Evolutionary conservation across 37 sponge, comb jelly and placozoan species (phyloP).

Genomic region (Theonella swinhoei): DNA sequence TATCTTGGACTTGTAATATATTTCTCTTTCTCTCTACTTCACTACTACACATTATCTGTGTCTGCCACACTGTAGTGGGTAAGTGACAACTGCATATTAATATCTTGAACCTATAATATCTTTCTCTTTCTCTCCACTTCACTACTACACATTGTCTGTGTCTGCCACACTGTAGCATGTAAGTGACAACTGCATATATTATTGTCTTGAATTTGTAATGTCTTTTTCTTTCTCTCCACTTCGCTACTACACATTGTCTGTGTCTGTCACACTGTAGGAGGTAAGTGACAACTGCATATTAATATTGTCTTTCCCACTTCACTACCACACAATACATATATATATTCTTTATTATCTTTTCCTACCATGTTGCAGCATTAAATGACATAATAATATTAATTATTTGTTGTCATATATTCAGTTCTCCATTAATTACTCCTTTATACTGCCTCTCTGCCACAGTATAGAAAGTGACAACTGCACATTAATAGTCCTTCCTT

Average conservation of each 20-base stretch:
- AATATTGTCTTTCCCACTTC: background rate
- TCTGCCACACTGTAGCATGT: background rate
- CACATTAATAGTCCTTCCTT: background rate
- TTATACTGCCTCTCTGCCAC: constrained; percentile 1
- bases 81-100: background rate
- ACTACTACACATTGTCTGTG: background rate
- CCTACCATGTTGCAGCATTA: constrained; percentile 18
- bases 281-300: background rate
- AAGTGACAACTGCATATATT: background rate
- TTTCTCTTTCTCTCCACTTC: background rate
- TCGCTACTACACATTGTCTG: background rate
- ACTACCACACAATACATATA: background rate
- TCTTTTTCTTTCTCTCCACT: background rate
- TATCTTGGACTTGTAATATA: background rate
- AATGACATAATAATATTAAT: background rate
- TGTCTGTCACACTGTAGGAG: background rate
- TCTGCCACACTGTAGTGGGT: background rate
- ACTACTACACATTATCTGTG: background rate
- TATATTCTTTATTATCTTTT: background rate
- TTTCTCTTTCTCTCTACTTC: background rate
- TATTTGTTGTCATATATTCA: background rate
- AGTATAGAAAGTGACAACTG: background rate
- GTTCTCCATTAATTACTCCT: background rate
- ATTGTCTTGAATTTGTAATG: background rate
- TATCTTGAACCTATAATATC: background rate